Conservation (phyloP, 92 coral and sea anemone genomes). For the Bergia puertoricense region DNA sequence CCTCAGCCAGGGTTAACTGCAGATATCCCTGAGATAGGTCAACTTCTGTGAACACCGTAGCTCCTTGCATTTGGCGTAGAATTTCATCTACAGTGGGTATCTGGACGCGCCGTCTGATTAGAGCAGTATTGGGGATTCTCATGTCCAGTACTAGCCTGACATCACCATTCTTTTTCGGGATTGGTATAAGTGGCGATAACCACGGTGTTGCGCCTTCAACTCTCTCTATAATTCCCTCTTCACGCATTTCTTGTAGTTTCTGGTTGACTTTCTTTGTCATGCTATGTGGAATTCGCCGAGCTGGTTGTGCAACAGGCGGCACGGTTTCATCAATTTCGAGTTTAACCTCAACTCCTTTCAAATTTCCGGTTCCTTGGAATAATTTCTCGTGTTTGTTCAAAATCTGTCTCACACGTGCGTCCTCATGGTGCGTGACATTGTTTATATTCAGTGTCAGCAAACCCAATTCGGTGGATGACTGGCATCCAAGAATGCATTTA, state of each 20-base stretch:
- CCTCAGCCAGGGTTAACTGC: slow-evolving; percentile 58
- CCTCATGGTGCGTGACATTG: slow-evolving; percentile 29
- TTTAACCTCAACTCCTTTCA: too few species aligned
- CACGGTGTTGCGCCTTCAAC: slow-evolving; percentile 1
- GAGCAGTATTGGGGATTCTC: slow-evolving; percentile 56
- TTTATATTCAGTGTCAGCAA: slow-evolving; percentile 21
- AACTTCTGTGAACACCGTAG: slow-evolving; percentile 54
- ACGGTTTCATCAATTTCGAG: too few species aligned
- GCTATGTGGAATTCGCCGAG: too few species aligned
- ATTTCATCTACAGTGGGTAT: slow-evolving; percentile 65
- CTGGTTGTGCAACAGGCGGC: too few species aligned
- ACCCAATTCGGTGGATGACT: slow-evolving; percentile 36
- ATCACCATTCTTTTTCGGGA: slow-evolving; percentile 62
- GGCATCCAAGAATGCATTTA: slow-evolving; percentile 26
- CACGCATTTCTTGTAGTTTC: too few species aligned
- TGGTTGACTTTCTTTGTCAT: too few species aligned
- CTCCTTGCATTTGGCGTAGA: slow-evolving; percentile 58
- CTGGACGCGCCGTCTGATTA: slow-evolving; percentile 53
- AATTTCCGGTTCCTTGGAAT: slow-evolving; percentile 48
- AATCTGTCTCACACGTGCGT: slow-evolving; percentile 23
- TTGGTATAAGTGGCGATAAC: slow-evolving; percentile 36
- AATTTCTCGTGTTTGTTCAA: slow-evolving; percentile 42
- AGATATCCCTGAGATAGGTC: slow-evolving; percentile 58
- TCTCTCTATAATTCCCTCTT: too few species aligned
- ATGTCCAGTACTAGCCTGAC: slow-evolving; percentile 57